Evolutionary conservation across 2,888 invertebrate species (phyloP).

Genomic region (Drosophila hawaiiensis): DNA sequence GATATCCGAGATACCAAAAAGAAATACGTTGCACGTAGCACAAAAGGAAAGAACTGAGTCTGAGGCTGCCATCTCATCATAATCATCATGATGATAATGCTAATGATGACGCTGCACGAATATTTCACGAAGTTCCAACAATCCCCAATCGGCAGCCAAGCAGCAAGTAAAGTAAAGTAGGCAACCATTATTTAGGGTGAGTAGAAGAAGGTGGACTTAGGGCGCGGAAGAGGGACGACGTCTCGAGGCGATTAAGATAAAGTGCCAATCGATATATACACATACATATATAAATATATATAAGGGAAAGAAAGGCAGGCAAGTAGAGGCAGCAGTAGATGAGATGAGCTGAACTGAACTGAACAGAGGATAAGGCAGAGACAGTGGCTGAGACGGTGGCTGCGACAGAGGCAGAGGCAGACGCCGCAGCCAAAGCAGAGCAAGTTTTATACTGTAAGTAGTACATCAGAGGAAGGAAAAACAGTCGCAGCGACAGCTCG

Average conservation of each 20-base stretch:
- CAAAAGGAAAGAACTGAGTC: slow-evolving; percentile 43
- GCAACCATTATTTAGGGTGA: slow-evolving; percentile 69
- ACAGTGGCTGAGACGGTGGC: slow-evolving; percentile 5
- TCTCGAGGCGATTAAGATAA: slow-evolving; percentile 80
- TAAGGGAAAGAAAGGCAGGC: slow-evolving; percentile 72
- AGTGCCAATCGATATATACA: slow-evolving; percentile 78
- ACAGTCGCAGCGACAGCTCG: slow-evolving; percentile 27
- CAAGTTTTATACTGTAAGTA: slow-evolving; percentile 54
- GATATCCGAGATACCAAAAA: slow-evolving; percentile 63
- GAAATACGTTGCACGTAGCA: slow-evolving; percentile 57
- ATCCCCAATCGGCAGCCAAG: slow-evolving; percentile 32
- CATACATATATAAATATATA: slow-evolving; percentile 43
- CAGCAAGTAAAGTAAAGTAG: slow-evolving; percentile 27
- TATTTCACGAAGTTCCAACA: slow-evolving; percentile 62
- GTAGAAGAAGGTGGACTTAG: slow-evolving; percentile 48
- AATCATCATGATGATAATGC: slow-evolving; percentile 68
- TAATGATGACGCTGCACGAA: slow-evolving; percentile 76
- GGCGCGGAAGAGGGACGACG: slow-evolving; percentile 54
- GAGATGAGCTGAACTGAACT: slow-evolving; percentile 12
- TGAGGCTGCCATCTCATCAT: slow-evolving; percentile 44
- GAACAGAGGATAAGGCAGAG: slow-evolving; percentile 15
- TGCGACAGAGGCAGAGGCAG: slow-evolving; percentile 11
- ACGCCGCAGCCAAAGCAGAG: slow-evolving; percentile 22
- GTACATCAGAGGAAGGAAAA: slow-evolving; percentile 28
- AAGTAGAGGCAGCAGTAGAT: slow-evolving; percentile 6